Conservation (phyloP, 2,888 invertebrate species). For the Papilio elwesi region DNA sequence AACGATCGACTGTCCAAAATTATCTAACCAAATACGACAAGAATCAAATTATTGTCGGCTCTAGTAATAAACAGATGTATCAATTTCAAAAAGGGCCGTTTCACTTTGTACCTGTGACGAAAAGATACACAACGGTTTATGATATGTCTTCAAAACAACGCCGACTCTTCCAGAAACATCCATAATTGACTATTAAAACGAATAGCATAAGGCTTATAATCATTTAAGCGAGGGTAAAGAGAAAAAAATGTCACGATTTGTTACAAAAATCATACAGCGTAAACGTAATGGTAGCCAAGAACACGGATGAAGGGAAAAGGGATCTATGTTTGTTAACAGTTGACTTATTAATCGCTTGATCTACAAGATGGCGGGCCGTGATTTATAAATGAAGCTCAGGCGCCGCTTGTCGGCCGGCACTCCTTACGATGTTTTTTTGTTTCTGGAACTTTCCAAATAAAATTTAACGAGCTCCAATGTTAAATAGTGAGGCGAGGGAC, state of each 20-base stretch:
- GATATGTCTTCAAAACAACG: constrained; percentile 49
- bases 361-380: constrained; percentile 71
- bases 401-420: constrained; percentile 63
- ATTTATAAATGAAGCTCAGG: constrained; percentile 72
- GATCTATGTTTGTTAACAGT: constrained; percentile 67
- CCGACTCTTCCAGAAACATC: constrained; percentile 10
- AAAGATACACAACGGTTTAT: constrained; percentile 49
- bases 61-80: constrained; percentile 51
- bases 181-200: constrained; percentile 2
- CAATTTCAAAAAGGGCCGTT: constrained; percentile 57
- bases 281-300: constrained; percentile 65
- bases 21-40: constrained; percentile 12
- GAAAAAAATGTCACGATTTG: constrained; percentile 39
- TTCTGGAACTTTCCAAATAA: constrained; percentile 62
- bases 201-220: constrained; percentile 20
- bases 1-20: constrained; percentile 29
- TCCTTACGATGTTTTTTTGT: constrained; percentile 52
- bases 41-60: constrained; percentile 25
- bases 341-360: constrained; percentile 77
- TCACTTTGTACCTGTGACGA: constrained; percentile 58
- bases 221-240: neutral
- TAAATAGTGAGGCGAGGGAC: constrained; percentile 37
- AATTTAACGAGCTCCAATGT: constrained; percentile 41
- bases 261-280: constrained; percentile 61
- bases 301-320: constrained; percentile 52